phyloP scores from a whole-genome alignment of 2,888 invertebrate genomes.

The Lottia scabra region DNA sequence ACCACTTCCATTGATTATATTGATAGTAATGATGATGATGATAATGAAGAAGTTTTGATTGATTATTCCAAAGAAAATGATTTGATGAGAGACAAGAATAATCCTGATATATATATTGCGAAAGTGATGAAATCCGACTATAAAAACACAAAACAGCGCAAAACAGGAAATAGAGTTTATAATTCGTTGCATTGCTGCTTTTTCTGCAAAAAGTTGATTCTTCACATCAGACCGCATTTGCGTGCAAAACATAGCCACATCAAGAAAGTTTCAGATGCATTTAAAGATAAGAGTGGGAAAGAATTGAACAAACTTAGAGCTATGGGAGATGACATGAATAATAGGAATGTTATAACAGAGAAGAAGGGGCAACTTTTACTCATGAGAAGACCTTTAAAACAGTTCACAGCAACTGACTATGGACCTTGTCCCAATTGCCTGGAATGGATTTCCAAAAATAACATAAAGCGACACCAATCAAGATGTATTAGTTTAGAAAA shows the following conservation, averaged over 20 bases:
- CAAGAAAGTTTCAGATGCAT: not conserved
- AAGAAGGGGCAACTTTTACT: conserved; percentile 18
- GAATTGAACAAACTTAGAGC: not conserved
- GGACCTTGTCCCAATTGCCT: conserved; percentile 24
- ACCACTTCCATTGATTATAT: not conserved
- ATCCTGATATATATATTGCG: not conserved
- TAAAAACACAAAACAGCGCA: not conserved
- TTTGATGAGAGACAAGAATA: not conserved
- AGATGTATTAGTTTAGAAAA: conserved; percentile 1
- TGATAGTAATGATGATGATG: not conserved
- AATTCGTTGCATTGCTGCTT: conserved; percentile 2
- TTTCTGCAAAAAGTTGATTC: not conserved
- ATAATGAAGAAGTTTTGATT: not conserved
- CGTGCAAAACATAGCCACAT: not conserved
- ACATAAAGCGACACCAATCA: conserved; percentile 15
- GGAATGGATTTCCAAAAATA: conserved; percentile 16
- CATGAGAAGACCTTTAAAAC: conserved; percentile 10
- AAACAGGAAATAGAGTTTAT: conserved; percentile 1
- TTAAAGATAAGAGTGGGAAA: not conserved
- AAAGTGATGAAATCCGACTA: conserved; percentile 1
- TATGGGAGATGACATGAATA: conserved; percentile 21
- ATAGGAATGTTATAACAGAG: conserved; percentile 10
- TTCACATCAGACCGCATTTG: not conserved
- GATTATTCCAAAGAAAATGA: not conserved
- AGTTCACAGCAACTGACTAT: conserved; percentile 17